phyloP scores from a whole-genome alignment of 2,888 invertebrate genomes.

The Ptilodon capucinus region DNA sequence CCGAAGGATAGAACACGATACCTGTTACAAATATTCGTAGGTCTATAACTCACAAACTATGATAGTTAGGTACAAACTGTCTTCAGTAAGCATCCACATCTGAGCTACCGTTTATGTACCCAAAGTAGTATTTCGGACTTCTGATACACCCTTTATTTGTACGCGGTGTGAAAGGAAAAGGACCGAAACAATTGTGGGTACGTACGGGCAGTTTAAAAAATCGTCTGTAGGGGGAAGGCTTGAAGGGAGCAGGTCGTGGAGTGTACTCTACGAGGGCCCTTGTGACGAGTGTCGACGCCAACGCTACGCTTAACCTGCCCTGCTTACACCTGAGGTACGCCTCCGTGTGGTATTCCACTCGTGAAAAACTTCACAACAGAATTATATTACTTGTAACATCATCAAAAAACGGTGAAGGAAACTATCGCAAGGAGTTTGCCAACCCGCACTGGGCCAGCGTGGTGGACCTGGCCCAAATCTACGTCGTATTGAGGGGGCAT shows the following conservation, averaged over 20 bases:
- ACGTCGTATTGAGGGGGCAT: too few species aligned
- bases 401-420: too few species aligned
- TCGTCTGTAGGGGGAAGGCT: constrained; percentile 56
- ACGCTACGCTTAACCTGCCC: constrained; percentile 50
- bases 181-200: constrained; percentile 60
- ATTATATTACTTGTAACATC: not conserved
- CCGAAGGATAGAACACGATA: too few species aligned
- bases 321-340: constrained; percentile 65
- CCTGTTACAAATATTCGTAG: too few species aligned
- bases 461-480: too few species aligned
- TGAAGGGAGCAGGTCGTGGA: constrained; percentile 70
- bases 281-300: constrained; percentile 57
- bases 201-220: constrained; percentile 51
- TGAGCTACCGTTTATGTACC: too few species aligned
- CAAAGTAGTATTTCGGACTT: too few species aligned
- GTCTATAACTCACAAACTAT: too few species aligned
- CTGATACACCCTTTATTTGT: constrained; percentile 36
- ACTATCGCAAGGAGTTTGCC: too few species aligned
- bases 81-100: too few species aligned
- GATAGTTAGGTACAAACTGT: too few species aligned
- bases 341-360: constrained; percentile 40
- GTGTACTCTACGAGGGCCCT: constrained; percentile 62
- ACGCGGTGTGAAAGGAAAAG: constrained; percentile 41
- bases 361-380: constrained; percentile 14
- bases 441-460: too few species aligned